Conservation (phyloP, 1,140 invertebrate genomes). For the Linepithema humile region DNA sequence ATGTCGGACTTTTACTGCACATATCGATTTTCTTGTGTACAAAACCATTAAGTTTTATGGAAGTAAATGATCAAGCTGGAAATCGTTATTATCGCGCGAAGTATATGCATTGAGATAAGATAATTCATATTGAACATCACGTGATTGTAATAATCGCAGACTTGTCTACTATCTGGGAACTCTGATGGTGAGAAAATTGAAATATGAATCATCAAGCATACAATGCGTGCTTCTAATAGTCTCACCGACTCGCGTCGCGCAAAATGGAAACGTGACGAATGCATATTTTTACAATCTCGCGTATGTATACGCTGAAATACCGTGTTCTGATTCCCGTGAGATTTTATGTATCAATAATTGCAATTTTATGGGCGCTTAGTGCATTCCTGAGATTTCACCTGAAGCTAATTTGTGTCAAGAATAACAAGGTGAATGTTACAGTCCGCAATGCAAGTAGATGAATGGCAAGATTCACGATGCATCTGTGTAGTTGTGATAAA, state of each 20-base stretch:
- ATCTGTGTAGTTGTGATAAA: not conserved
- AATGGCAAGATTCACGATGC: not conserved
- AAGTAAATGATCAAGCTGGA: not conserved
- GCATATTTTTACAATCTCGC: not conserved
- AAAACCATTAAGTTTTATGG: not conserved
- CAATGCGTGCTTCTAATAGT: conserved; percentile 57
- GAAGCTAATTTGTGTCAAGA: not conserved
- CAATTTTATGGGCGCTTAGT: not conserved
- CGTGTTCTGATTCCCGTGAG: not conserved
- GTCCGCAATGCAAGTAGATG: not conserved
- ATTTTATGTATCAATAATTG: not conserved
- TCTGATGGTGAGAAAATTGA: conserved; percentile 59
- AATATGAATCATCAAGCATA: conserved; percentile 68
- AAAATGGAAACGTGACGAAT: not conserved
- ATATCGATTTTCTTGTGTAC: not conserved
- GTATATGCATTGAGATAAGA: conserved; percentile 63
- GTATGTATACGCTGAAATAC: no score
- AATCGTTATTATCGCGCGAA: conserved; percentile 41
- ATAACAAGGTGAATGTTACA: not conserved
- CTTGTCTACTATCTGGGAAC: conserved; percentile 58
- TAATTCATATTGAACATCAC: conserved; percentile 57
- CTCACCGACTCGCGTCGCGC: conserved; percentile 4
- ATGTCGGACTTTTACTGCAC: no score
- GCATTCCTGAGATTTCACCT: not conserved
- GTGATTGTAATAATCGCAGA: conserved; percentile 62